Conservation (phyloP, 1,140 invertebrate species). For the Sesamia nonagrioides region DNA sequence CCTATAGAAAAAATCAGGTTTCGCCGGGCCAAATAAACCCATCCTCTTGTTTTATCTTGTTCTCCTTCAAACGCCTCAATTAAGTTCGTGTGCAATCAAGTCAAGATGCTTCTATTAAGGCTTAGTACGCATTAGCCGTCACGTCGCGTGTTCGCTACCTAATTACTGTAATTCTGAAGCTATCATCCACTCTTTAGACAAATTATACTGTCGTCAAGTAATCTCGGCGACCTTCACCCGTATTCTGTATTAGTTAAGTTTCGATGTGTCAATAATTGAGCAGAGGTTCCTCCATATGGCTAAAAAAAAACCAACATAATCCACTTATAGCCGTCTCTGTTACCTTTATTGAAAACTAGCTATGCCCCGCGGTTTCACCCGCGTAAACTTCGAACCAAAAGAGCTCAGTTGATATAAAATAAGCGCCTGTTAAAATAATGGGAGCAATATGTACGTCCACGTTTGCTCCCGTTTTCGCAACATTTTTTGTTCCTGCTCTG, state of each 20-base stretch:
- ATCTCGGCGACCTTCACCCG: slow-evolving; percentile 5
- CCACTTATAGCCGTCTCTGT: no score
- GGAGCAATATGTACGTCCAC: no score
- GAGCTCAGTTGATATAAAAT: no score
- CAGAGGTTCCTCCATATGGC: no score
- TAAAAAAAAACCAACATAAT: no score
- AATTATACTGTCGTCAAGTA: slow-evolving; percentile 26
- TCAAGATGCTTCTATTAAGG: slow-evolving; percentile 8
- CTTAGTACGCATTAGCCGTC: neutral
- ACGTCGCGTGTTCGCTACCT: slow-evolving; percentile 5
- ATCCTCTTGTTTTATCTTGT: neutral
- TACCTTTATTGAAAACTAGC: no score
- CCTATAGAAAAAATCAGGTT: no score
- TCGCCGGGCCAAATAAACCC: neutral
- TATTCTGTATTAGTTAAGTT: slow-evolving; percentile 1
- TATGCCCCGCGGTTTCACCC: no score
- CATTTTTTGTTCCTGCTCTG: no score
- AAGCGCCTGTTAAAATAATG: no score
- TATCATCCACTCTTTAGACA: slow-evolving; percentile 15
- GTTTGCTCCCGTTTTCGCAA: no score
- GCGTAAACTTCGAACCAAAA: no score
- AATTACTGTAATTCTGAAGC: slow-evolving; percentile 30
- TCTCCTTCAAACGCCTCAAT: neutral
- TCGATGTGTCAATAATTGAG: neutral
- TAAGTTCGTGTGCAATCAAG: neutral